phyloP scores from a whole-genome alignment of 2,888 invertebrate species.

The Sisyra nigra region DNA sequence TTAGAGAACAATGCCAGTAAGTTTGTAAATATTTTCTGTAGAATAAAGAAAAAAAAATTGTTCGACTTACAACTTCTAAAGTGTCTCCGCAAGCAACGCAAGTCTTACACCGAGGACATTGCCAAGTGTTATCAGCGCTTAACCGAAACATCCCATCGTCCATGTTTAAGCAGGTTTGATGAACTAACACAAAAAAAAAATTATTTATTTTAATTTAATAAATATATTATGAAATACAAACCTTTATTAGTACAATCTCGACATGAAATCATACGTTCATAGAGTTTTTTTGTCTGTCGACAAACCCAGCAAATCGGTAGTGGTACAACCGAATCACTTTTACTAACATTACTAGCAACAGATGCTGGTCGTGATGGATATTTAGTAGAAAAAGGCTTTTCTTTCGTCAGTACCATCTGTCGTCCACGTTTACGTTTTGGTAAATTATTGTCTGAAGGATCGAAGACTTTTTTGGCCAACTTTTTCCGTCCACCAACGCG shows the following conservation, averaged over 20 bases:
- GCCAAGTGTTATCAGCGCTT: slow-evolving; percentile 57
- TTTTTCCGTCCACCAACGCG: slow-evolving; percentile 14
- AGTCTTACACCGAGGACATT: slow-evolving; percentile 79
- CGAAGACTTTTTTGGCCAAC: slow-evolving; percentile 71
- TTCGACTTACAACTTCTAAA: slow-evolving; percentile 47
- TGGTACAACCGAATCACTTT: slow-evolving; percentile 13
- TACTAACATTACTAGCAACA: slow-evolving; percentile 7
- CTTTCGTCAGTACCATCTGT: slow-evolving; percentile 43
- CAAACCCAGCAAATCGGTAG: slow-evolving; percentile 47
- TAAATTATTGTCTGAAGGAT: slow-evolving; percentile 68
- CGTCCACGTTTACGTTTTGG: slow-evolving; percentile 55
- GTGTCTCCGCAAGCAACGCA: slow-evolving; percentile 71
- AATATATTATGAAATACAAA: slow-evolving; percentile 17
- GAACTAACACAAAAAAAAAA: slow-evolving; percentile 31
- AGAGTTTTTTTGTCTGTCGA: slow-evolving; percentile 38
- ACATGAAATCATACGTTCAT: slow-evolving; percentile 49
- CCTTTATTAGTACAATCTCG: slow-evolving; percentile 57
- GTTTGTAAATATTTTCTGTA: too few species aligned
- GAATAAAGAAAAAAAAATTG: slow-evolving; percentile 3
- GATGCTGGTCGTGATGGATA: slow-evolving; percentile 7
- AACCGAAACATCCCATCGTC: slow-evolving; percentile 48
- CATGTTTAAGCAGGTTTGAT: slow-evolving; percentile 49
- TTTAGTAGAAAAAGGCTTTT: slow-evolving; percentile 25
- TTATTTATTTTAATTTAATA: too few species aligned
- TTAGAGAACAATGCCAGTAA: too few species aligned